Evolutionary conservation across 2,888 invertebrate genomes (phyloP), one percentile per base, ranked within the genome.

Genomic region (Exephanes ischioxanthus): DNA sequence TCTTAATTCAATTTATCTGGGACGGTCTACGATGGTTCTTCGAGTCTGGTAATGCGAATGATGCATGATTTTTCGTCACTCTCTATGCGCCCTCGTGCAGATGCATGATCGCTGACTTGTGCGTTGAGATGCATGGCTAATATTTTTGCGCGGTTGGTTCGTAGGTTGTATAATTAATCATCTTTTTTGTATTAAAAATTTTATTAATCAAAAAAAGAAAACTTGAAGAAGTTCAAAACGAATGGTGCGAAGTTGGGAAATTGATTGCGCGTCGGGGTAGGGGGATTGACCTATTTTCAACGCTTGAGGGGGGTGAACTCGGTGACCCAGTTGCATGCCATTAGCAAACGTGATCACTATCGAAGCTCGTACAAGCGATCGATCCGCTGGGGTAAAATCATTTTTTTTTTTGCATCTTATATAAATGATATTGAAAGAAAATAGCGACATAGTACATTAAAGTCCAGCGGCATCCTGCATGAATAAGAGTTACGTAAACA

Each of bases 21-120:
- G 93, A 93, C 93, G 89, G 92, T 91, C 93, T 92, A 87, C 89
- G 63, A 63, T 63, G 63, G 63, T n/a, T 63, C 30, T 16, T 33
- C 63, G 30, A 63, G 16, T 63, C 14, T 63, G 63, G 33, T 33
- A 63, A 63, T 63, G 63, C 7, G 58, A 78, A 61, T 66, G 41
- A 76, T 41, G 76, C 76, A 76, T 76, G 33, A 26, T 58, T 14
- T 33, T 58, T 58, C 58, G 19, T 72, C 33, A 26, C n/a, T 26
- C 16, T 72, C 55, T 66, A 48, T 14, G 72, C 14, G 16, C 45
- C 30, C 66, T 75, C 68, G 58, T 51, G 70, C 48, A 58, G 16
- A 84, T 80, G 63, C 73, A 61, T 9, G 19, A 73, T 67, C 14
- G 37, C 51, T 80, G 1, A 63, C 48, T 55, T 30, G 22, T 71